phyloP scores from a whole-genome alignment of 2,113 vertebrate species.

The Leiothrix lutea region DNA sequence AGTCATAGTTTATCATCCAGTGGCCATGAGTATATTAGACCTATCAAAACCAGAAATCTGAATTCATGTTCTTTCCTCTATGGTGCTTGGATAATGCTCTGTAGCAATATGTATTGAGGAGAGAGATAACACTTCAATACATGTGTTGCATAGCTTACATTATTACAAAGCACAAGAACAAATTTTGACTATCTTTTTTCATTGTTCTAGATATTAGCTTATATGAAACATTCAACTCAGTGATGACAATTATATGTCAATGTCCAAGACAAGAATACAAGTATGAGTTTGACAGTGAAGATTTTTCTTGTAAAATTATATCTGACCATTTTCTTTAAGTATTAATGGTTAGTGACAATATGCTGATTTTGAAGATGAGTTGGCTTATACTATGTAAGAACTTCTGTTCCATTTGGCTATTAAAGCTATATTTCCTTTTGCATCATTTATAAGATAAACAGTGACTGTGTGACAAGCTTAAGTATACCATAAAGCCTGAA shows the following conservation, averaged over 20 bases:
- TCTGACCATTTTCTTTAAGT: background rate
- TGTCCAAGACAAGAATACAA: background rate
- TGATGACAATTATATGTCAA: background rate
- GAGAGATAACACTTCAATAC: background rate
- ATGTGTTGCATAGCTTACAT: background rate
- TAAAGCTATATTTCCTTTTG: background rate
- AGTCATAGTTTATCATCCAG: background rate
- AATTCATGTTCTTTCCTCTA: background rate
- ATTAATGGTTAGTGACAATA: background rate
- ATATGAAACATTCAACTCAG: background rate
- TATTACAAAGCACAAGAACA: background rate
- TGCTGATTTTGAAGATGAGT: background rate
- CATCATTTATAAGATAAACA: background rate
- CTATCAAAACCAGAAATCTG: background rate
- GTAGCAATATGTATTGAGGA: background rate
- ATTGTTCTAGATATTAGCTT: background rate
- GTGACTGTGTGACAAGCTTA: background rate
- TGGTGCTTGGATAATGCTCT: background rate
- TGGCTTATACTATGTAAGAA: background rate
- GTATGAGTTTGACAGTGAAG: background rate
- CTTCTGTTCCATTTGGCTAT: background rate
- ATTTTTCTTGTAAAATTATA: background rate
- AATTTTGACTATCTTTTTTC: background rate
- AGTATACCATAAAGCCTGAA: background rate
- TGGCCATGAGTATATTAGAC: background rate